Evolutionary conservation across 1,140 invertebrate genomes (phyloP).

Genomic region (Caenorhabditis inopinata): DNA sequence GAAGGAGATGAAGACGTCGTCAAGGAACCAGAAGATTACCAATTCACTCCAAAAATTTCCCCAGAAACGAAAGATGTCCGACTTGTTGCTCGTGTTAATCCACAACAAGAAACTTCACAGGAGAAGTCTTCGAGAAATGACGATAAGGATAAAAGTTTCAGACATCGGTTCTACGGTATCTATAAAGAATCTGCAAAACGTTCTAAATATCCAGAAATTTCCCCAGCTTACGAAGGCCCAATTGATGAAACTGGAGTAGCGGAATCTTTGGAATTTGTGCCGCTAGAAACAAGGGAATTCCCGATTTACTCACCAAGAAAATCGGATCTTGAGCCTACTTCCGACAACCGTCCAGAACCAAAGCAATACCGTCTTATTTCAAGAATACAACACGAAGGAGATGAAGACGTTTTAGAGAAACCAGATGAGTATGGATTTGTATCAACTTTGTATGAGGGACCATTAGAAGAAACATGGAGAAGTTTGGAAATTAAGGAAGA

Average conservation of each 20-base stretch:
- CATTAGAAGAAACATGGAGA: not conserved
- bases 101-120: not conserved
- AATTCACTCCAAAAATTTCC: slow-evolving; percentile 7
- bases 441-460: not conserved
- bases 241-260: not conserved
- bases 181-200: not conserved
- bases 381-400: slow-evolving; percentile 40
- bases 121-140: too few species aligned
- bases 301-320: slow-evolving; percentile 4
- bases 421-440: slow-evolving; percentile 31
- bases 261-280: not conserved
- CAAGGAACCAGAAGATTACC: slow-evolving; percentile 44
- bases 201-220: not conserved
- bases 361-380: slow-evolving; percentile 6
- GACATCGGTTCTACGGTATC: not conserved
- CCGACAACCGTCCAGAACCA: not conserved
- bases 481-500: not conserved
- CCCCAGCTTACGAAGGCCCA: not conserved
- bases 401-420: slow-evolving; percentile 57
- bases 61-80: not conserved
- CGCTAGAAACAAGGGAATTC: not conserved
- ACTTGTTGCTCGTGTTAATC: not conserved
- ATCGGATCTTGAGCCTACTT: not conserved
- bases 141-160: not conserved
- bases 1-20: slow-evolving; percentile 55